Evolutionary conservation across 2,113 vertebrate species (phyloP).

Genomic region (Ammodramus savannarum): DNA sequence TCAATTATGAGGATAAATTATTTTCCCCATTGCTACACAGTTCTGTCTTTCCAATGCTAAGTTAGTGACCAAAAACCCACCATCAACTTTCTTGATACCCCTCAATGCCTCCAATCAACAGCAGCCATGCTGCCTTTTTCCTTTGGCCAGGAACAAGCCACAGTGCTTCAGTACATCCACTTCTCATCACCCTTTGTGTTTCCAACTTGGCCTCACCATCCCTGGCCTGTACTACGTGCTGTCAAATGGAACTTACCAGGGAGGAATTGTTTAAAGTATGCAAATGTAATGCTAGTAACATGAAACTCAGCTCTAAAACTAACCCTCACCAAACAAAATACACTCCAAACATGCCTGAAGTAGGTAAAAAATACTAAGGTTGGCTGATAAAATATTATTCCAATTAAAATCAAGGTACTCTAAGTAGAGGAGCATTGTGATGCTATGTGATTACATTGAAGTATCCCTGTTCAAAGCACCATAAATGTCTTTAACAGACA

Average conservation of each 20-base stretch:
- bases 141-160: neutral
- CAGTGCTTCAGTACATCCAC: neutral
- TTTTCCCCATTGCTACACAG: neutral
- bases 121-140: neutral
- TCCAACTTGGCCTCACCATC: neutral
- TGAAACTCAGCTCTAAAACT: neutral
- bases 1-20: fast-evolving
- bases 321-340: neutral
- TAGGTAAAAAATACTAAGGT: neutral
- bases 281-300: neutral
- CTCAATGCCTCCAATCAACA: neutral
- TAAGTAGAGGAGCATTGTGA: neutral
- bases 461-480: neutral
- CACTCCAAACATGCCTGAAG: neutral
- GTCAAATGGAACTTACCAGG: neutral
- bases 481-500: neutral
- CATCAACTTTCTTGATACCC: fast-evolving
- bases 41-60: neutral
- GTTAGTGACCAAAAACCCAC: neutral
- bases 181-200: neutral
- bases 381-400: neutral
- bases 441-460: neutral
- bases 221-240: neutral
- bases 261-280: neutral
- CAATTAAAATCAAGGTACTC: neutral